Conservation (phyloP, 2,888 invertebrate species). For the Rhabditoides inermis region DNA sequence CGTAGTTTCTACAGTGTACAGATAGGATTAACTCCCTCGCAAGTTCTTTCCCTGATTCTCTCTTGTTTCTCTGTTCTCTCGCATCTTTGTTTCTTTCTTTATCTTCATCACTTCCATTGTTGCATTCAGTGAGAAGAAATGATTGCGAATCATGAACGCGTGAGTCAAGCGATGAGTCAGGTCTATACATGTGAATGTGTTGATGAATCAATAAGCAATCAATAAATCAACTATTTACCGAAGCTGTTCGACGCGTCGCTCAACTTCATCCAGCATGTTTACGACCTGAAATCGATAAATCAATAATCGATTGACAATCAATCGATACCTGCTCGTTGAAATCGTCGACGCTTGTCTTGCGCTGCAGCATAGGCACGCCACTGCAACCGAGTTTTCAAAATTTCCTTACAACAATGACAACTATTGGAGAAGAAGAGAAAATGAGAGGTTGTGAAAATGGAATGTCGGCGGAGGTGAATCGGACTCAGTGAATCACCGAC, state of each 20-base stretch:
- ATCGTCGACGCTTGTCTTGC: conserved; percentile 21
- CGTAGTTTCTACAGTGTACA: too few species aligned
- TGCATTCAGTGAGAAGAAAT: too few species aligned
- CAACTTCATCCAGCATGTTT: conserved; percentile 38
- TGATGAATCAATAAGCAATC: neutral
- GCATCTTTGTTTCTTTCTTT: too few species aligned
- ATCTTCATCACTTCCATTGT: too few species aligned
- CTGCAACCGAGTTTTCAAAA: neutral
- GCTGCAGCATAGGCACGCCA: too few species aligned
- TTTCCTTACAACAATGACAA: neutral
- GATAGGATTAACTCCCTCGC: too few species aligned
- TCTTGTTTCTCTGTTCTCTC: neutral
- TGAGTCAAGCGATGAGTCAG: neutral
- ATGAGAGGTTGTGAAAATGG: neutral
- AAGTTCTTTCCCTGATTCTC: neutral
- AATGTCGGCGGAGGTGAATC: too few species aligned
- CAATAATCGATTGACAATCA: too few species aligned
- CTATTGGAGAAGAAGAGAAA: neutral
- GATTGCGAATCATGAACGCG: too few species aligned
- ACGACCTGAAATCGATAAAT: too few species aligned
- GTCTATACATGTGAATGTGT: neutral
- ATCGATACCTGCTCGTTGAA: conserved; percentile 34
- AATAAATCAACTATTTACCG: conserved; percentile 13
- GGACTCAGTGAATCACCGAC: too few species aligned
- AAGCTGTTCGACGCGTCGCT: conserved; percentile 34